Evolutionary conservation across 2,888 invertebrate species (phyloP), one percentile per base, ranked within the genome.

Genomic region (Stenodera caucasica): DNA sequence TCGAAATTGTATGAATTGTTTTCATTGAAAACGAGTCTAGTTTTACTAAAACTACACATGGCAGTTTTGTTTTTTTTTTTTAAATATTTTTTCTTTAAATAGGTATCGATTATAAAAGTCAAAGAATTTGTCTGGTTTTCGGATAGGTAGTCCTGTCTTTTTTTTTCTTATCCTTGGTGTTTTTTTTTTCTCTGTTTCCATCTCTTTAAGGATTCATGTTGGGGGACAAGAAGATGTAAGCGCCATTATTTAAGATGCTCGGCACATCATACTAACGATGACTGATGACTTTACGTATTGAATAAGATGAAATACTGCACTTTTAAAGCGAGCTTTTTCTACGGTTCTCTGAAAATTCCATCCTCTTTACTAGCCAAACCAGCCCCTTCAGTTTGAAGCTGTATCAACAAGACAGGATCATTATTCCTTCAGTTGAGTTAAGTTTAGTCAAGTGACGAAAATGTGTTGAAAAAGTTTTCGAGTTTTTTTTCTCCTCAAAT

Each of bases 221-320:
- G 53, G 55, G 53, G 56, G 59, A 59, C 57, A 73, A 70, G 68
- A 70, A 72, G 70, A 73, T 72, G 70, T 71, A 73, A 72, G 72
- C 68, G 71, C 71, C 75, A 74, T 74, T 71, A 74, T 75, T 74
- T 71, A 72, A 66, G 68, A 72, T 69, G 71, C 70, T 65, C 60
- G 52, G 64, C 70, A 67, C 69, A 69, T 71, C 67, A 57, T 62
- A 56, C 70, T 71, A 74, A 73, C 72, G 71, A 73, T 74, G 74
- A 74, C 70, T 70, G 71, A 74, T 73, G 72, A 70, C 69, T 69
- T 65, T 67, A 69, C 66, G 70, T 69, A 72, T 72, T 71, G 71
- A 71, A 71, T 72, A 68, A 71, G 69, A 72, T 71, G 66, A 71
- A 69, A 72, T 65, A 67, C 65, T 70, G 67, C 66, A 71, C 65